Conservation (phyloP, 1,140 invertebrate species). For the Aplysia californica region DNA sequence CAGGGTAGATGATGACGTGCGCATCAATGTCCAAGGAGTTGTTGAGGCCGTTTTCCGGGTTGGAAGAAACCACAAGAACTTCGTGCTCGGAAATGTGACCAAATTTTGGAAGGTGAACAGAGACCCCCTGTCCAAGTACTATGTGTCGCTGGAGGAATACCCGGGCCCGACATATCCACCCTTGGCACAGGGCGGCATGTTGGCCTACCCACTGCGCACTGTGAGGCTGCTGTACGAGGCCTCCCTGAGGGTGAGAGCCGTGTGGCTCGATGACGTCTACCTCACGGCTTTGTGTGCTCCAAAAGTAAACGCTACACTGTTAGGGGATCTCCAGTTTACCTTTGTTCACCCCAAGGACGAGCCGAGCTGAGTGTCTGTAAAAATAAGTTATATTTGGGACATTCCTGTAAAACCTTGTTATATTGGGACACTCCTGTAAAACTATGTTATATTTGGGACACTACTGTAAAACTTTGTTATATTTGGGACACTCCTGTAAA, state of each 20-base stretch:
- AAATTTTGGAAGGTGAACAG: neutral
- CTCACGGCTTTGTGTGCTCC: conserved; percentile 14
- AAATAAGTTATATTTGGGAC: no score
- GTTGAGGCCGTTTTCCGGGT: neutral
- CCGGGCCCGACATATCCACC: neutral
- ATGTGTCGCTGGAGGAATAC: conserved; percentile 6
- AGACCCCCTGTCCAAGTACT: neutral
- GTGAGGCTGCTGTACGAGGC: conserved; percentile 10
- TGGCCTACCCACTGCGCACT: conserved; percentile 7
- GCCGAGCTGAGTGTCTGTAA: no score
- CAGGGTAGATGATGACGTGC: conserved; percentile 10
- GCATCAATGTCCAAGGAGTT: neutral
- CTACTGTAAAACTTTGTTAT: no score
- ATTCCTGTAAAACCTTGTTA: no score
- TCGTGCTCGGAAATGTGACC: neutral
- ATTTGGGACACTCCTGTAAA: no score
- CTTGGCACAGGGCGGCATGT: neutral
- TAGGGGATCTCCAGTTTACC: conserved; percentile 1
- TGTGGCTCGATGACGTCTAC: conserved; percentile 27
- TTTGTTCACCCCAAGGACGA: no score
- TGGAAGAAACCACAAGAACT: neutral
- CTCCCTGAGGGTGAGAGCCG: neutral
- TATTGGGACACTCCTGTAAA: no score
- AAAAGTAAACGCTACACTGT: neutral
- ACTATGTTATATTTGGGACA: no score